Conservation (phyloP, 2,888 invertebrate species). For the Drosophila monieri region DNA sequence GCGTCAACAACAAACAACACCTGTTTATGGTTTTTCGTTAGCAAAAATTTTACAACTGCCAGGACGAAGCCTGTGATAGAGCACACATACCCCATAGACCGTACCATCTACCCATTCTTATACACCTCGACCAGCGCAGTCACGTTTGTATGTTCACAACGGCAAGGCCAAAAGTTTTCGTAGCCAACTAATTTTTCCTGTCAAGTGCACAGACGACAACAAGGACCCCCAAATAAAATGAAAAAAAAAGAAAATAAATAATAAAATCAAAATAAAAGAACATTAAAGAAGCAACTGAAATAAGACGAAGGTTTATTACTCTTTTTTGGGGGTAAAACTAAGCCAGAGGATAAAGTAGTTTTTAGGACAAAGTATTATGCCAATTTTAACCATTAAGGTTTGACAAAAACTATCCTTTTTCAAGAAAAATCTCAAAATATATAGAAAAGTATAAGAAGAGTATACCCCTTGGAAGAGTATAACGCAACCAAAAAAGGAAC, state of each 20-base stretch:
- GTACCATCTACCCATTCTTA: not conserved
- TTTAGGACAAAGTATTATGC: not conserved
- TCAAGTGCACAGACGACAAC: slow-evolving; percentile 77
- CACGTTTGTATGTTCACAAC: slow-evolving; percentile 5
- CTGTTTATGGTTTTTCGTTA: slow-evolving; percentile 77
- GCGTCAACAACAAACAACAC: slow-evolving; percentile 66
- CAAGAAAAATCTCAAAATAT: no score
- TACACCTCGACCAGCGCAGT: slow-evolving; percentile 18
- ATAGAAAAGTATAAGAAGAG: no score
- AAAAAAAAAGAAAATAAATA: slow-evolving; percentile 9
- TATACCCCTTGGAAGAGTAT: slow-evolving; percentile 1
- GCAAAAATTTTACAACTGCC: slow-evolving; percentile 72
- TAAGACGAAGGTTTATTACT: not conserved
- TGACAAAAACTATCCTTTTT: no score
- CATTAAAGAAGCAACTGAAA: not conserved
- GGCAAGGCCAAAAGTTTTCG: slow-evolving; percentile 72
- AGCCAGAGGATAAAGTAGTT: not conserved
- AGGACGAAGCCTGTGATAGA: slow-evolving; percentile 45
- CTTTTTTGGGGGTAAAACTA: not conserved
- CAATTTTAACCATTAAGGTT: no score
- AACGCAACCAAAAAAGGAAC: slow-evolving; percentile 16
- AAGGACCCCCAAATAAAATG: slow-evolving; percentile 46
- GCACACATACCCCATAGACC: slow-evolving; percentile 16
- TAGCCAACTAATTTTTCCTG: slow-evolving; percentile 80
- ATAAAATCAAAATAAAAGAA: slow-evolving; percentile 7